Conservation (phyloP, 2,797 vertebrate species). For the Propithecus perrieri region DNA sequence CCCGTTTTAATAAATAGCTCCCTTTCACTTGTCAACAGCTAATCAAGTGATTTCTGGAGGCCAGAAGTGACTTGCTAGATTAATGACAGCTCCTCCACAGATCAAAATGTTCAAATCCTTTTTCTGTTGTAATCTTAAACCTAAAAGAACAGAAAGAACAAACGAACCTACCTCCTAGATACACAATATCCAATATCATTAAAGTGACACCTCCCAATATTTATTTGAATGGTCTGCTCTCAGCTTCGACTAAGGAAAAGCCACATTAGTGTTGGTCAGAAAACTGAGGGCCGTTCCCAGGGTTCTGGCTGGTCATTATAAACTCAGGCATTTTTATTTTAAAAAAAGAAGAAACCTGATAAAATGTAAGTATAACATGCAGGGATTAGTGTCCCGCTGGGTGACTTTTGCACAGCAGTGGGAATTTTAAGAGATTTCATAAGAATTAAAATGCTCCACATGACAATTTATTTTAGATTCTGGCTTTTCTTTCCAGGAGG, state of each 20-base stretch:
- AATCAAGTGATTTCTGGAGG: constrained; percentile 41
- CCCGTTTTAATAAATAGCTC: background rate
- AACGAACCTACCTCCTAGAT: background rate
- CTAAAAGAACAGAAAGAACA: background rate
- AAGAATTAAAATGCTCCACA: background rate
- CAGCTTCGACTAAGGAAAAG: background rate
- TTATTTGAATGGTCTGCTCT: background rate
- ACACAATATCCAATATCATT: background rate
- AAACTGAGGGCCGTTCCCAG: background rate
- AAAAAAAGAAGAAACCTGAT: background rate
- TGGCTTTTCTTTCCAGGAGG: background rate
- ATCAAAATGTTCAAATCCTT: constrained; percentile 10
- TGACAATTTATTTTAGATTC: background rate
- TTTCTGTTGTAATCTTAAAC: background rate
- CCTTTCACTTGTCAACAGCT: background rate
- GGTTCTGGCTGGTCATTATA: background rate
- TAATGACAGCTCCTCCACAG: background rate
- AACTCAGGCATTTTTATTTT: background rate
- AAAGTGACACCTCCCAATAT: background rate
- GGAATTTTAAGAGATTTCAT: background rate
- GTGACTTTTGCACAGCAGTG: background rate
- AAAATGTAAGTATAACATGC: background rate
- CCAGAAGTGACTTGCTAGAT: background rate
- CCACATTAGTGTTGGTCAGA: background rate
- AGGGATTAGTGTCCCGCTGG: background rate